Base-by-base conservation (phyloP, 1,140 invertebrate species). In the Steinernema feltiae region DNA sequence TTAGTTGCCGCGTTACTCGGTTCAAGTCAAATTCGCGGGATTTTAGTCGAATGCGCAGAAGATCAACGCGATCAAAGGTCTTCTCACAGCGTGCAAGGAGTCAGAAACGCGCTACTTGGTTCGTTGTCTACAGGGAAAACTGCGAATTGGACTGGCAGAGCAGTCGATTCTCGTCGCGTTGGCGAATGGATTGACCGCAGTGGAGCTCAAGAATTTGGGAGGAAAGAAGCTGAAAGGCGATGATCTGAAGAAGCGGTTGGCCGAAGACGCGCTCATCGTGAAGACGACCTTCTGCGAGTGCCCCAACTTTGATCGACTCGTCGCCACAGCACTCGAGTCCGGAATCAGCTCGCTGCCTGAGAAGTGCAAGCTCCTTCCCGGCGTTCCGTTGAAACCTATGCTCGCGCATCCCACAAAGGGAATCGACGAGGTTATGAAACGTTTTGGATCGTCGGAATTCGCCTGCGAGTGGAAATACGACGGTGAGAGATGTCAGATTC, bases 381-480 rank as follows among this genome's bases (percentile, higher is more conserved):
- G 89, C 72, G 91, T 98, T 82, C 97, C 97, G 15, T 88, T 99
- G 53, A 95, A 97, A 87, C 97, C 97, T 7, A 99, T 99, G 97
- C 90, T 99, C 79, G 97, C 97, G 0, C 95, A 98, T 88, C 97
- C 97, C 17, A 96, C 96, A 0, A 94, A 94, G 87, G 94, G 94
- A 72, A 87, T 91, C 15, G 87, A 87, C 82, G 95, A 99, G 88
- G 93, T 99, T 18, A 87, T 99, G 1, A 90, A 91, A 70, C 89
- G 94, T 73, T 99, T 99, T 88, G 94, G 97, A 76, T 91, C 92
- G 31, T 88, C 92, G 80, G 91, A 93, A 83, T 99, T 99, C 84
- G 98, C 96, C 1, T 99, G 96, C 87, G 97, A 99, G 89, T 99
- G 92, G 90, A 99, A 99, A 87, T 99, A 99, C 87, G 97, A 99